These are phyloP conservation scores for Furnarius figulus DNA, from an alignment of 2,113 vertebrate genomes.

Conservation along the genomic window DNA sequence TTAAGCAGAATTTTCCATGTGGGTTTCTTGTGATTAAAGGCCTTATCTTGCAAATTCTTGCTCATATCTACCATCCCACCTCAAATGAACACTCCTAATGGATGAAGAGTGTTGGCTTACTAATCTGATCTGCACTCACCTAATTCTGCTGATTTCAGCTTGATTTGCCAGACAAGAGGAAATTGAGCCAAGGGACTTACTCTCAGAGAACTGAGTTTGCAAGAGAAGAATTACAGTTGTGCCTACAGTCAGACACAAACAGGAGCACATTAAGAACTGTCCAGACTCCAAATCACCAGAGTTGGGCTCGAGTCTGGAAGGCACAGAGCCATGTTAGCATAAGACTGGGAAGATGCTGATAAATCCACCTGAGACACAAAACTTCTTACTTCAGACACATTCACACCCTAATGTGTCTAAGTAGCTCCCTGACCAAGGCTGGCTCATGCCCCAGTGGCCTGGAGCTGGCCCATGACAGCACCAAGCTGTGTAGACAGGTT, in stretches of 20 bases:
- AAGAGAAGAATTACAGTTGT: background rate
- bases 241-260: background rate
- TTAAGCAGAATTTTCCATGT: conserved; percentile 44
- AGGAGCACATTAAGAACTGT: background rate
- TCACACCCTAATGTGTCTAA: background rate
- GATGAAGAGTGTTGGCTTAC: background rate
- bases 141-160: conserved; percentile 18
- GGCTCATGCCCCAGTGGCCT: background rate
- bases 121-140: background rate
- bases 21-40: conserved; percentile 32
- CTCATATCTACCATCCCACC: background rate
- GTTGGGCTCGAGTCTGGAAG: background rate
- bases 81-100: background rate
- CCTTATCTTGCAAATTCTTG: background rate
- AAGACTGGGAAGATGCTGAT: background rate
- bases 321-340: background rate
- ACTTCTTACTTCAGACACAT: background rate
- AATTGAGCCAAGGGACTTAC: background rate
- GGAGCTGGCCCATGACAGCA: background rate
- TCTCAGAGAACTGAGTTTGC: background rate
- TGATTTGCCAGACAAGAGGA: background rate
- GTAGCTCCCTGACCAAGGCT: background rate
- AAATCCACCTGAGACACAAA: background rate
- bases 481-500: background rate
- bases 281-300: background rate